Evolutionary conservation across 1,140 invertebrate species (phyloP), one percentile per base, ranked within the genome.

Genomic region (Drosophila lacteicornis): DNA sequence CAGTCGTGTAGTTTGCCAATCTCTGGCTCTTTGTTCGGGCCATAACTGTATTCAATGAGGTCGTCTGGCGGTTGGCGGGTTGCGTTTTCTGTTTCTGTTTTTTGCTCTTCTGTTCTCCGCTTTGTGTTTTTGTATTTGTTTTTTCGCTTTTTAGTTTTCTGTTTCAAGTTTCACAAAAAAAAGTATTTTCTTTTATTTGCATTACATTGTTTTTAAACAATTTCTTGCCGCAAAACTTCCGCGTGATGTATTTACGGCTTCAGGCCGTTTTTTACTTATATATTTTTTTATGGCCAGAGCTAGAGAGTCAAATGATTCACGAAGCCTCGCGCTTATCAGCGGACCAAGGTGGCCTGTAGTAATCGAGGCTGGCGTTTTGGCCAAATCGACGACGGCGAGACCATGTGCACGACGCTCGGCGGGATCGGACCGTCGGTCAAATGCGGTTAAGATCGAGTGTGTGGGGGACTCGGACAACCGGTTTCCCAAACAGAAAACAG

Each of bases 11-110:
- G 69, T 57, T 73, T 73, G 69, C 69, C 67, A 73, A 59, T 73
- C 69, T 75, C 69, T 75, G 70, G n/a, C 69, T 74, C 63, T 75
- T 79, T 87, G 82, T 85, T 81, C 59, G 42, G 59, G 55, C 63
- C 67, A 65, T 88, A 88, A 88, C 84, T 88, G 84, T 88, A 84
- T 81, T 88, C 84, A 88, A 90, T 90, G 84, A 84, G 84, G 80
- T 88, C 84, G 75, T 77, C 74, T 76, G 61, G 53, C 55, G 42
- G 76, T 49, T 49, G 51, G 27, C 27, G 27, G 19, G 38, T 58
- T 82, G 68, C 53, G 62, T 53, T 66, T 70, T 75, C 73, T 59
- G 62, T 73, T 79, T 80, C 33, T 79, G 62, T 61, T 67, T 38
- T 59, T 30, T 53, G 22, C 38, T 19, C 49, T 38, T 75, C 30